Evolutionary conservation across 2,113 vertebrate species (phyloP).

Genomic region (Cichladusa arquata): DNA sequence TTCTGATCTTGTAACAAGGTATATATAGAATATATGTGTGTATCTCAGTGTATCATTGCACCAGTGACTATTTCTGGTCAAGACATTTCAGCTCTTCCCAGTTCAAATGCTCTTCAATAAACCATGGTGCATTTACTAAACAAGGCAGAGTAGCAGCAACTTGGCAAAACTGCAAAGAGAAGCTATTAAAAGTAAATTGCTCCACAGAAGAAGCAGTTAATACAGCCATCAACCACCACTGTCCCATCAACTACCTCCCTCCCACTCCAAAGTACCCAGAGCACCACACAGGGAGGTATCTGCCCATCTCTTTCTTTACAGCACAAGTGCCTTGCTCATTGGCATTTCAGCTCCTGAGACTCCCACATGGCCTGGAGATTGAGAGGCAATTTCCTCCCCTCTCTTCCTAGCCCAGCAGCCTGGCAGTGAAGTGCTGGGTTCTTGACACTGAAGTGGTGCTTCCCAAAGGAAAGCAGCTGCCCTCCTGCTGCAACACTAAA

Average conservation of each 20-base stretch:
- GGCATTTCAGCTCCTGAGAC: neutral
- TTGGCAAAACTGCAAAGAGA: neutral
- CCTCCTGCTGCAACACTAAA: neutral
- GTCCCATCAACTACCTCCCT: neutral
- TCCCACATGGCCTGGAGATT: neutral
- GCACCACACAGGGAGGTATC: fast-evolving
- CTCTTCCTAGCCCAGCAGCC: neutral
- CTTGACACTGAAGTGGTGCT: neutral
- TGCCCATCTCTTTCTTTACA: neutral
- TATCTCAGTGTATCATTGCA: neutral
- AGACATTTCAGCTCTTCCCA: neutral
- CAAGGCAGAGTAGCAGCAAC: neutral
- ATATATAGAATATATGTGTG: neutral
- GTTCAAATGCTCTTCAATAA: neutral
- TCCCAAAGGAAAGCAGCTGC: neutral
- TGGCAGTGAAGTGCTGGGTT: fast-evolving
- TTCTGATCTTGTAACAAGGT: neutral
- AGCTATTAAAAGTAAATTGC: neutral
- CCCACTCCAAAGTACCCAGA: neutral
- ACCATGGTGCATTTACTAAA: neutral
- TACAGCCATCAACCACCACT: neutral
- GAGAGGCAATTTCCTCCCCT: neutral
- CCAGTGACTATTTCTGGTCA: neutral
- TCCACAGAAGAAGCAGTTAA: neutral
- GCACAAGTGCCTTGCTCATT: neutral